Conservation (phyloP, 2,888 invertebrate species). For the Hyppa rectilinea region DNA sequence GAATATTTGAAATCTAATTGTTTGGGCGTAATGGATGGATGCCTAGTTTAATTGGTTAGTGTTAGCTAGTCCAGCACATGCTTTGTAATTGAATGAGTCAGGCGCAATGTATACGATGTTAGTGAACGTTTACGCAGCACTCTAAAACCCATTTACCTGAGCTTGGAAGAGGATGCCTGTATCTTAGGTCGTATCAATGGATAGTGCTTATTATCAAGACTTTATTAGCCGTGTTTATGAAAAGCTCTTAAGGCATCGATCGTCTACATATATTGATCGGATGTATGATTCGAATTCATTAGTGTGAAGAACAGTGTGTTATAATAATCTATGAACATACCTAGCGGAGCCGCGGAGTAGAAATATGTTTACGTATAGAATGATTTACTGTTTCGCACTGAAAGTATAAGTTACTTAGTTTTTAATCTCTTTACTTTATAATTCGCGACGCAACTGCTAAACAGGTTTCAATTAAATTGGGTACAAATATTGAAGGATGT, state of each 20-base stretch:
- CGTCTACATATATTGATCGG: no score
- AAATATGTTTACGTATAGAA: neutral
- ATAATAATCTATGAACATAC: neutral
- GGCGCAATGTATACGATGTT: constrained; percentile 9
- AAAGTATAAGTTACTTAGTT: neutral
- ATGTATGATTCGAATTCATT: no score
- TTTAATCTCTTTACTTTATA: neutral
- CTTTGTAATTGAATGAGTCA: constrained; percentile 43
- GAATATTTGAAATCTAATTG: constrained; percentile 59
- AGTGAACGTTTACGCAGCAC: constrained; percentile 42
- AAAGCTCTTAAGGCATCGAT: constrained; percentile 48
- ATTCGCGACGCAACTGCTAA: neutral
- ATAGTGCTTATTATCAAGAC: constrained; percentile 50
- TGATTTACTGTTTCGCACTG: neutral
- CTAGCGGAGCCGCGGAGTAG: no score
- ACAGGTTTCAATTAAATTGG: neutral
- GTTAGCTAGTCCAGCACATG: constrained; percentile 12
- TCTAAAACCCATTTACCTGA: constrained; percentile 54
- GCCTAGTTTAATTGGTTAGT: constrained; percentile 39
- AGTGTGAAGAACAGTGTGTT: constrained; percentile 6
- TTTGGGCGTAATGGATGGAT: constrained; percentile 46
- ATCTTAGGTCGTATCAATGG: constrained; percentile 29
- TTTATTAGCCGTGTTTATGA: constrained; percentile 40
- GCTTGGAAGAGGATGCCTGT: constrained; percentile 48
- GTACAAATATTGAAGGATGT: neutral